phyloP scores from a whole-genome alignment of 2,113 vertebrate species.

The Camelus dromedarius region DNA sequence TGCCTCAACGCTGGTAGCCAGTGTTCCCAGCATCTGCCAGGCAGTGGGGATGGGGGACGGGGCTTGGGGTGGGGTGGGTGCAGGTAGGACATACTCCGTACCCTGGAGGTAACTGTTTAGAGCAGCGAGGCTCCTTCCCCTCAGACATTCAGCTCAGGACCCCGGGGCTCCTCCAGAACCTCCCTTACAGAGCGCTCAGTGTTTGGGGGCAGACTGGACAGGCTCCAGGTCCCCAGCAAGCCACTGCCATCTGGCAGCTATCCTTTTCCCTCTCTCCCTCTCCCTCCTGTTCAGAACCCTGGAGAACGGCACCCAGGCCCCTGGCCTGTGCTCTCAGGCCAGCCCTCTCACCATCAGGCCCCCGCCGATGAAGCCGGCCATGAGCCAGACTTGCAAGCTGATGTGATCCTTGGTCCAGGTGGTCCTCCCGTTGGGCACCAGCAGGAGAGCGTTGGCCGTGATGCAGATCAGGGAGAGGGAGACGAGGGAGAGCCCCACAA shows the following conservation, averaged over 20 bases:
- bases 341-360: slow-evolving; percentile 92
- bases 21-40: background rate
- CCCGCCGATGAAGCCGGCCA: slow-evolving; percentile 92
- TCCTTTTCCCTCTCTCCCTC: background rate
- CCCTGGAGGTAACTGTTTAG: background rate
- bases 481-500: slow-evolving; percentile 91
- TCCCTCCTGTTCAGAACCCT: background rate
- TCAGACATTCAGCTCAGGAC: background rate
- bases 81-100: background rate
- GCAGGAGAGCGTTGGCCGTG: slow-evolving; percentile 90
- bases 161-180: background rate
- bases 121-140: background rate
- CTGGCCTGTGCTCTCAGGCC: background rate
- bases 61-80: too few relatives aligned
- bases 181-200: background rate
- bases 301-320: fast-evolving
- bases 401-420: slow-evolving; percentile 83
- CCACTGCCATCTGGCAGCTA: background rate
- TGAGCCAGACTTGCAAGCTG: slow-evolving; percentile 91
- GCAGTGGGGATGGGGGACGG: background rate
- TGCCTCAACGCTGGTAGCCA: background rate
- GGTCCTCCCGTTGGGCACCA: slow-evolving; percentile 88
- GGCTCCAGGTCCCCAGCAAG: background rate
- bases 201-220: background rate
- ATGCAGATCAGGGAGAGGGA: slow-evolving; percentile 90